phyloP scores from a whole-genome alignment of 2,888 invertebrate genomes.

The Tethea ocularis region DNA sequence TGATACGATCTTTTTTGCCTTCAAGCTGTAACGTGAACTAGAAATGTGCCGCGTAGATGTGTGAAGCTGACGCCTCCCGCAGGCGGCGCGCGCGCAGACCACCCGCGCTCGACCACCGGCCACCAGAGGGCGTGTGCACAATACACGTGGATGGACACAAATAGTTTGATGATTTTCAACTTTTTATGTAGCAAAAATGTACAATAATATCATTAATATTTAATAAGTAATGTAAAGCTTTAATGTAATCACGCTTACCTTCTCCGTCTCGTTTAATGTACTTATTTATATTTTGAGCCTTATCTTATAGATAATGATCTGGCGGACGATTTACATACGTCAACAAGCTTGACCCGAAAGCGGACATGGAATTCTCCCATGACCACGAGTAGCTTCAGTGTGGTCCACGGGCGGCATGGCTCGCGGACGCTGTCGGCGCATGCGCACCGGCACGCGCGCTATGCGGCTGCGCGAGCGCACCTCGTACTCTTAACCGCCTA shows the following conservation, averaged over 20 bases:
- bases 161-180: conserved; percentile 34
- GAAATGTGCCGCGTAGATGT: conserved; percentile 63
- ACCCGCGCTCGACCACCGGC: conserved; percentile 73
- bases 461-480: conserved; percentile 65
- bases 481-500: conserved; percentile 62
- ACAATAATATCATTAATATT: not conserved
- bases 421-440: conserved; percentile 68
- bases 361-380: conserved; percentile 44
- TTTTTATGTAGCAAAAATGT: conserved; percentile 18
- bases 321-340: conserved; percentile 64
- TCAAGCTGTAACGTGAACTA: conserved; percentile 28
- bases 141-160: conserved; percentile 52
- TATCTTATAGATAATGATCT: conserved; percentile 56
- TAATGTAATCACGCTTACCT: not conserved
- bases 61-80: conserved; percentile 74
- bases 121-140: conserved; percentile 59
- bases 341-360: conserved; percentile 68
- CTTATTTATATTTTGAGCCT: conserved; percentile 19
- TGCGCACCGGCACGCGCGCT: conserved; percentile 72
- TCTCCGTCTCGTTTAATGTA: not conserved
- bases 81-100: conserved; percentile 68
- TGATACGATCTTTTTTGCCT: conserved; percentile 44
- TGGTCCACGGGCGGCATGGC: conserved; percentile 52
- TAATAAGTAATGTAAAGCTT: not conserved
- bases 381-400: conserved; percentile 57